Base-by-base conservation (phyloP, 2,113 vertebrate species). In the Amia ocellicauda region DNA sequence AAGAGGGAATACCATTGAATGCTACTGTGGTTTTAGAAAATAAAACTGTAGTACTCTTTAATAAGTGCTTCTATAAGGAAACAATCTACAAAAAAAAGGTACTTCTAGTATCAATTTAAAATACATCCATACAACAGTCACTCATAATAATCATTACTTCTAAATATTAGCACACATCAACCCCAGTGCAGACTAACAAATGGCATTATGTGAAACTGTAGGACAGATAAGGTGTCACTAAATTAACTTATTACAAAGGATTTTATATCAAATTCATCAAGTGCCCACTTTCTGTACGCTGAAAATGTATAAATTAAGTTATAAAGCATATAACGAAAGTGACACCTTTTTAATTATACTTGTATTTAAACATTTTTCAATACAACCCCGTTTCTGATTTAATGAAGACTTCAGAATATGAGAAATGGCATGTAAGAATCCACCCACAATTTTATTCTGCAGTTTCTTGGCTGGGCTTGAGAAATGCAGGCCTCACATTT, bases 401-500 rank as follows among this genome's bases (percentile, higher is more conserved):
- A 84, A 88, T 79, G 84, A 85, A 91, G 76, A 85, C 86, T 88
- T 83, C 79, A 88, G 83, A 89, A 89, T 85, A 82, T 89, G 85
- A 87, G 87, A 89, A 89, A 87, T 84, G 85, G 85, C 84, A 85
- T 82, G 86, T 84, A 76, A 83, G 83, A 58, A 88, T 83, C 83
- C 83, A 85, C 74, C 80, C 81, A 83, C 82, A 76, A 71, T 83
- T 85, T 88, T 80, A 83, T 88, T 84, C 82, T 86, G 85, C 78
- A 85, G 85, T 89, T 91, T 87, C 62, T 92, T 88, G 87, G 88
- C 90, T 89, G 86, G 83, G 83, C 84, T 89, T 89, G 83, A 67
- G 56, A 91, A 83, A 88, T 82, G 71, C 78, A 81, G 83, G 85
- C 83, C 80, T 89, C 81, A 74, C 82, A 88, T 88, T 88, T 90